Conservation (phyloP, 2,888 invertebrate species). For the Bellardia pandia region DNA sequence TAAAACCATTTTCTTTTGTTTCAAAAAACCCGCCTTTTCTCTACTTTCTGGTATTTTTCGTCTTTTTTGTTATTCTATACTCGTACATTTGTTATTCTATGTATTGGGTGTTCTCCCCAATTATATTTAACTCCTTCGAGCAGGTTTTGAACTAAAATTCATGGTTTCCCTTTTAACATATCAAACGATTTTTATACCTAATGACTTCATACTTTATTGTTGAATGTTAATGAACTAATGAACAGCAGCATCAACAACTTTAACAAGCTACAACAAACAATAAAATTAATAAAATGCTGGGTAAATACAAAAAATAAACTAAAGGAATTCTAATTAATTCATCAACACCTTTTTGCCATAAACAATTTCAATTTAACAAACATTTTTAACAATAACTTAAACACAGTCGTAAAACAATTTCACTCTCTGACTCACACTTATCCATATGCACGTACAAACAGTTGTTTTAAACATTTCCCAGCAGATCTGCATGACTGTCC, state of each 20-base stretch:
- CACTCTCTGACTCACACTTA: background rate
- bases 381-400: background rate
- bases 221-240: constrained; percentile 46
- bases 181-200: constrained; percentile 36
- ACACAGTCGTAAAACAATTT: background rate
- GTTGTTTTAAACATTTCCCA: no score
- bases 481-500: no score
- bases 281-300: constrained; percentile 11
- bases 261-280: constrained; percentile 35
- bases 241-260: constrained; percentile 27
- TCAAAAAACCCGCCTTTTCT: constrained; percentile 5
- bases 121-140: constrained; percentile 24
- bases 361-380: constrained; percentile 51
- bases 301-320: background rate
- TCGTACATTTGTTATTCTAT: background rate
- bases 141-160: constrained; percentile 9
- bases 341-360: constrained; percentile 44
- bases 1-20: constrained; percentile 54
- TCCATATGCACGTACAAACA: background rate
- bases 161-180: constrained; percentile 28
- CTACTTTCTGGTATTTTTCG: background rate
- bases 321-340: constrained; percentile 53
- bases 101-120: background rate
- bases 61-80: background rate
- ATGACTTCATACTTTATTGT: constrained; percentile 38